Conservation (phyloP, 2,113 vertebrate species). For the Cavia porcellus region DNA sequence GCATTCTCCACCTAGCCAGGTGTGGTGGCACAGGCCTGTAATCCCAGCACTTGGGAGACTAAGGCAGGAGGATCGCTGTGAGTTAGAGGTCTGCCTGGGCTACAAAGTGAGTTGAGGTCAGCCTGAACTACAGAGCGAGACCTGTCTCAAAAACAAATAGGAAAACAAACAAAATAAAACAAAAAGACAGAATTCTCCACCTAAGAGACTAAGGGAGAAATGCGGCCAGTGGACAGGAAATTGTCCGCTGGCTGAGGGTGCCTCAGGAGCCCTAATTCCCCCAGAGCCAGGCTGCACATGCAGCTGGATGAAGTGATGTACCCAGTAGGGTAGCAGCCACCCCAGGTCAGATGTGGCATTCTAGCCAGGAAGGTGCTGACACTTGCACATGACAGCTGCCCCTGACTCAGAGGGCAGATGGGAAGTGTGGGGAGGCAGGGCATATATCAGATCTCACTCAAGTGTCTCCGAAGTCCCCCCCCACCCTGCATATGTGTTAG, state of each 20-base stretch:
- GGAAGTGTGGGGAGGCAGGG: too few relatives aligned
- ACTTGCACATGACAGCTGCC: not conserved
- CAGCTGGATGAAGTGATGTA: accelerated
- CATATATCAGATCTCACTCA: not conserved
- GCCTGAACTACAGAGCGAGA: too few relatives aligned
- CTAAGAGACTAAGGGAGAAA: not conserved
- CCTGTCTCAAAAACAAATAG: too few relatives aligned
- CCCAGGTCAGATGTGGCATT: not conserved
- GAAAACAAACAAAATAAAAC: too few relatives aligned
- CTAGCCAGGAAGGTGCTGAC: not conserved
- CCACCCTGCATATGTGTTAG: not conserved
- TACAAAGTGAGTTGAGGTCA: too few relatives aligned
- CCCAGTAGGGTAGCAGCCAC: not conserved
- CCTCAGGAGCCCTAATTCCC: not conserved
- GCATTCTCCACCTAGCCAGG: not conserved
- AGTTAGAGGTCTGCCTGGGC: too few relatives aligned
- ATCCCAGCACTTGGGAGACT: too few relatives aligned
- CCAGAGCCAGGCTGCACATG: not conserved
- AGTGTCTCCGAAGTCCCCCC: not conserved
- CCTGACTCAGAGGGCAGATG: too few relatives aligned
- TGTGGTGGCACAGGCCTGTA: too few relatives aligned
- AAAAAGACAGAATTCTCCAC: not conserved
- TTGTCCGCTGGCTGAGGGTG: not conserved
- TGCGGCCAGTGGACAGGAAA: not conserved
- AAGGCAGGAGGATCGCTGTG: too few relatives aligned